Evolutionary conservation across 2,888 invertebrate genomes (phyloP).

Genomic region (Platycheirus albimanus): DNA sequence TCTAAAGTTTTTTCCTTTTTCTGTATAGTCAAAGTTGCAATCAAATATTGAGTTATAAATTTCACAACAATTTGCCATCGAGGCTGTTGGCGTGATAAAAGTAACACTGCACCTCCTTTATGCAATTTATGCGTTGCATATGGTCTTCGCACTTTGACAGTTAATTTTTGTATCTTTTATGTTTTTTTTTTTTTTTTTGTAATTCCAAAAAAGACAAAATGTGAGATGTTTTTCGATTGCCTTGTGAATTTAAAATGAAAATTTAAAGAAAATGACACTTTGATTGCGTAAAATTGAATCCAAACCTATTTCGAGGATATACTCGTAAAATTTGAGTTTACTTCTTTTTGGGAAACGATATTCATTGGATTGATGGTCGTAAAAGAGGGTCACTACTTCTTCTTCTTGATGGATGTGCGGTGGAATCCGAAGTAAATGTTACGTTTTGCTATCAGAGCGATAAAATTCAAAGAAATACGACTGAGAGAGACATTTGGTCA

Average conservation of each 20-base stretch:
- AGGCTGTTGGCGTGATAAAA: slow-evolving; percentile 22
- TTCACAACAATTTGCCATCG: slow-evolving; percentile 26
- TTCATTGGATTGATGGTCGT: not conserved
- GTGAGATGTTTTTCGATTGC: slow-evolving; percentile 18
- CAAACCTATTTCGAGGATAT: no score
- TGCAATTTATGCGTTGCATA: not conserved
- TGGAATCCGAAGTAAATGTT: slow-evolving; percentile 36
- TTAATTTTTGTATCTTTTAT: not conserved
- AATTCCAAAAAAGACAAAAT: not conserved
- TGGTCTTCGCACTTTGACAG: not conserved
- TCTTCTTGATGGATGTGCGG: slow-evolving; percentile 51
- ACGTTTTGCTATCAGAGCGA: slow-evolving; percentile 35
- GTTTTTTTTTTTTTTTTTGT: slow-evolving; percentile 1
- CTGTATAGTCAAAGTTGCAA: no score
- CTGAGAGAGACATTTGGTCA: slow-evolving; percentile 11
- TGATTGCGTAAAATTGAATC: not conserved
- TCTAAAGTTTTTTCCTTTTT: slow-evolving; percentile 42
- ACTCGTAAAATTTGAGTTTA: not conserved
- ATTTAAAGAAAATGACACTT: not conserved
- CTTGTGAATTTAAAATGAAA: slow-evolving; percentile 19
- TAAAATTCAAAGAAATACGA: slow-evolving; percentile 29
- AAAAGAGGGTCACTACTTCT: not conserved
- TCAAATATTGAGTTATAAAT: slow-evolving; percentile 58
- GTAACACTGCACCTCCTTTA: slow-evolving; percentile 13
- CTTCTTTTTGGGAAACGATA: slow-evolving; percentile 1